phyloP scores from a whole-genome alignment of 2,888 invertebrate species.

The Epirrhoe tristata region DNA sequence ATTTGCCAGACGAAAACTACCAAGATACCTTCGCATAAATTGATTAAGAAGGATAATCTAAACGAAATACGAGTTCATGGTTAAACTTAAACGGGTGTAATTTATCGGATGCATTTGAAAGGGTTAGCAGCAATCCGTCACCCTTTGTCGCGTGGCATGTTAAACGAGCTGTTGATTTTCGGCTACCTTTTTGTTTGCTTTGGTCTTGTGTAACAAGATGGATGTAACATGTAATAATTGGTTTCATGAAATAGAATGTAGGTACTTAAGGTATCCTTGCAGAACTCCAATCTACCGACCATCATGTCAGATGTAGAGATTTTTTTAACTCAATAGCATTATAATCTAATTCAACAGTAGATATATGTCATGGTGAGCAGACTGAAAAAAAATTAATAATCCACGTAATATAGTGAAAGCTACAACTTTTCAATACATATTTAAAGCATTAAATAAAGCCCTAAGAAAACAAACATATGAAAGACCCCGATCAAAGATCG shows the following conservation, averaged over 20 bases:
- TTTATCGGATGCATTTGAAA: slow-evolving; percentile 58
- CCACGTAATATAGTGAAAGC: too few relatives aligned
- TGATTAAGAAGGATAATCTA: too few relatives aligned
- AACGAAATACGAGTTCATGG: slow-evolving; percentile 63
- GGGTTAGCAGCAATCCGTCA: slow-evolving; percentile 63
- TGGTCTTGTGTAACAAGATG: slow-evolving; percentile 52
- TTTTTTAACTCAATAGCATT: too few relatives aligned
- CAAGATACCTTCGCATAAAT: too few relatives aligned
- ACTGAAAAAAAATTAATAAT: too few relatives aligned
- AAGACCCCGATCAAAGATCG: slow-evolving; percentile 58
- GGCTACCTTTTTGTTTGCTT: slow-evolving; percentile 55
- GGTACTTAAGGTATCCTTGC: slow-evolving; percentile 2
- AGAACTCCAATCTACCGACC: too few relatives aligned
- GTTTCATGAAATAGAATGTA: slow-evolving; percentile 13
- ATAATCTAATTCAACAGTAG: too few relatives aligned
- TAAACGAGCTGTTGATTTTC: slow-evolving; percentile 68
- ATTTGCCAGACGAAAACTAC: too few relatives aligned
- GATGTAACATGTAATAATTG: slow-evolving; percentile 35
- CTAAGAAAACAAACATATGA: slow-evolving; percentile 53
- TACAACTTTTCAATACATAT: background rate
- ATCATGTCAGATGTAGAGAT: too few relatives aligned
- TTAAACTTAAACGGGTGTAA: slow-evolving; percentile 51
- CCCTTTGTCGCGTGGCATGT: slow-evolving; percentile 66
- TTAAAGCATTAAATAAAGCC: slow-evolving; percentile 42
- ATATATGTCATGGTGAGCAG: too few relatives aligned